Evolutionary conservation across 2,113 vertebrate species (phyloP).

Genomic region (Ptilorrhoa leucosticta): DNA sequence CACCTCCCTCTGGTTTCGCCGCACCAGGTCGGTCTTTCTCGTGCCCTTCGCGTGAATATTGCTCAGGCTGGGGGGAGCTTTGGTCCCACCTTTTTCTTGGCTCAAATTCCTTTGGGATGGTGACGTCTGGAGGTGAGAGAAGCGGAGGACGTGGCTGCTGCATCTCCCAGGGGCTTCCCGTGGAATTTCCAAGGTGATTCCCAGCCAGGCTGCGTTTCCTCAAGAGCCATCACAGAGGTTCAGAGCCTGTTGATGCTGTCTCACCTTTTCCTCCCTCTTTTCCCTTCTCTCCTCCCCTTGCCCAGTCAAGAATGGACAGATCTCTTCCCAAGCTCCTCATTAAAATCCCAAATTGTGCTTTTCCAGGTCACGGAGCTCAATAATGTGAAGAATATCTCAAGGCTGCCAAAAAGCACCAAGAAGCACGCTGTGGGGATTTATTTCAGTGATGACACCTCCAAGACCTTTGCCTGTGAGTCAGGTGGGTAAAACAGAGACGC

Average conservation of each 20-base stretch:
- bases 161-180: not conserved
- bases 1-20: not conserved
- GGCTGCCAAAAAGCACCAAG: conserved; percentile 78
- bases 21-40: not conserved
- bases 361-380: conserved; percentile 83
- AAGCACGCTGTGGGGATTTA: conserved; percentile 79
- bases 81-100: not conserved
- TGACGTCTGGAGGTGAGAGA: not conserved
- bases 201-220: not conserved
- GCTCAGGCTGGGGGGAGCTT: not conserved
- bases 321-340: not conserved
- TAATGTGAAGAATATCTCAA: conserved; percentile 71
- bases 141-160: not conserved
- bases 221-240: rapidly evolving
- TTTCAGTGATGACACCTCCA: conserved; percentile 80
- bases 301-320: not conserved
- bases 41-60: not conserved
- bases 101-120: not conserved
- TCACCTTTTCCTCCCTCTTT: not conserved
- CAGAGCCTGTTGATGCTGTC: not conserved
- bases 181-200: not conserved
- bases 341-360: not conserved
- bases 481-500: conserved; percentile 56
- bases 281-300: not conserved
- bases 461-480: conserved; percentile 84